Evolutionary conservation across 2,113 vertebrate genomes (phyloP).

Genomic region (Trinectes maculatus): DNA sequence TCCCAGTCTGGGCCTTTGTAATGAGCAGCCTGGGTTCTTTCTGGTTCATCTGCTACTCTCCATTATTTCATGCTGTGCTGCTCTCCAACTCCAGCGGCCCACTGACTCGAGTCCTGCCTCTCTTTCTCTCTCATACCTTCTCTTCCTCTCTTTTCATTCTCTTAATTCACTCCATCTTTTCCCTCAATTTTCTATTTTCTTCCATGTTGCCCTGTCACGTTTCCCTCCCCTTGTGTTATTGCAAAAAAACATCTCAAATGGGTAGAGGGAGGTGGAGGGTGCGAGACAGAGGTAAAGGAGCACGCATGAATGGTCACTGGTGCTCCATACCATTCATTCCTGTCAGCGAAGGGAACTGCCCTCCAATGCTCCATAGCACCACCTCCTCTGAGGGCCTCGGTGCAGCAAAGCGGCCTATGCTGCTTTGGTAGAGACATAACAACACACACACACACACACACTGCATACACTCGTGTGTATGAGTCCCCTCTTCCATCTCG

Average conservation of each 20-base stretch:
- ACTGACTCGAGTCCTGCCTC: constrained; percentile 60
- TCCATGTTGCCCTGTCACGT: background rate
- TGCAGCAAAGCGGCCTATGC: constrained; percentile 47
- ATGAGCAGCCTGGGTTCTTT: constrained; percentile 84
- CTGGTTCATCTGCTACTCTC: constrained; percentile 84
- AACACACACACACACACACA: constrained; percentile 6
- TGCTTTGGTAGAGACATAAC: constrained; percentile 49
- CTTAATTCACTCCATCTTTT: background rate
- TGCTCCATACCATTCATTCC: constrained; percentile 85
- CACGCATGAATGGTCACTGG: constrained; percentile 82
- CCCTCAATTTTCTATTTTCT: background rate
- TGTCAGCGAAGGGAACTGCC: constrained; percentile 61
- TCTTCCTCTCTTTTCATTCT: background rate
- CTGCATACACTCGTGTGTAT: background rate
- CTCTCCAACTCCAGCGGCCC: constrained; percentile 77
- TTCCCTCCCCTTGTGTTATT: background rate
- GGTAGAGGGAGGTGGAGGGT: constrained; percentile 12
- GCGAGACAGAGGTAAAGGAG: constrained; percentile 53
- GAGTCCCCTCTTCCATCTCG: background rate
- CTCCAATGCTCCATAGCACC: constrained; percentile 44
- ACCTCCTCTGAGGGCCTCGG: constrained; percentile 56
- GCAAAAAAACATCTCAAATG: constrained; percentile 37
- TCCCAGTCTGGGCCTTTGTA: constrained; percentile 80
- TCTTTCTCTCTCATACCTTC: constrained; percentile 31
- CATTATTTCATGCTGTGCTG: constrained; percentile 84